Evolutionary conservation across 2,797 vertebrate species (phyloP), one percentile per base, ranked within the genome.

Genomic region (Enoplosus armatus): DNA sequence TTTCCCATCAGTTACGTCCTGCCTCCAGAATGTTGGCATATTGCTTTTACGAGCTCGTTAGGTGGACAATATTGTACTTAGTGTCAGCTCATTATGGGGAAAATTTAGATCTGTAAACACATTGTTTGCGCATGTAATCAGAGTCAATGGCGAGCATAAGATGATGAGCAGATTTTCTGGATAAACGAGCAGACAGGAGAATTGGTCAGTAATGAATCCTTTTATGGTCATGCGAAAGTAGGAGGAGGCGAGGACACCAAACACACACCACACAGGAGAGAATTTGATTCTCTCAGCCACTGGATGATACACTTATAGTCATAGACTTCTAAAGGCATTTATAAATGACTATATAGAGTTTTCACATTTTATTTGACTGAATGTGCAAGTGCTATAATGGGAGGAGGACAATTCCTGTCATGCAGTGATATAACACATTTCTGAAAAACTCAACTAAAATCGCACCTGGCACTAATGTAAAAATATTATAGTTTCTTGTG

Each of bases 11-110:
- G 88, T 92, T 91, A 83, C 63, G 72, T 60, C 41, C 74, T 66
- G 88, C 76, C 82, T 83, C 81, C 80, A 88, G 76, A 92, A 90
- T 77, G 90, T 64, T 81, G 85, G 66, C 87, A 88, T 91, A 92
- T 92, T 94, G 86, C 77, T 79, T 94, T 94, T 91, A 90, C 45
- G 77, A 92, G 92, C 90, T 92, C 43, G 80, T 94, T 94, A 93
- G 82, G 64, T 81, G 80, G 82, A 90, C 90, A 92, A 90, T 91
- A 90, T 93, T 94, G 84, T 92, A 82, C 89, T 93, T 90, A 92
- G 88, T 89, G 77, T 88, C 84, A 89, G 90, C 84, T 92, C 87
- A 88, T 95, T 94, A 93, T 70, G 73, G 75, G 72, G 60, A 67
- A 85, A 87, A 92, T 91, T 73, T 79, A 59, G 65, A 87, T 79